Percentiles rank a stretch among this genome's conserved stretches.
Conservation (phyloP, 2,113 vertebrate species). For the Rutilus rutilus region DNA sequence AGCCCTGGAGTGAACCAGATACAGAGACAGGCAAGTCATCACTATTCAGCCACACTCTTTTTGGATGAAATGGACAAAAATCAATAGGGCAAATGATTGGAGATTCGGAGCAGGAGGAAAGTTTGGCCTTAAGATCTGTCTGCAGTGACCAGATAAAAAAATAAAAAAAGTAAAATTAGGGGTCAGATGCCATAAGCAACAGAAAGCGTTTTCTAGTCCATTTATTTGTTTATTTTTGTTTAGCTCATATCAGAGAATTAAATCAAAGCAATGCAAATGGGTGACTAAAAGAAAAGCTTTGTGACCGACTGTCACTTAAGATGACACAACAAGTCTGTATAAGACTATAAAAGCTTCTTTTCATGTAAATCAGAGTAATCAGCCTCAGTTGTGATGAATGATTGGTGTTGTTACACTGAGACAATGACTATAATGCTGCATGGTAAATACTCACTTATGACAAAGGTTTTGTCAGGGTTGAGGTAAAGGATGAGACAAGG, state of each 20-base stretch:
- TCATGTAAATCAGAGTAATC: not conserved
- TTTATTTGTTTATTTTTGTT: not conserved
- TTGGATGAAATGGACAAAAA: not conserved
- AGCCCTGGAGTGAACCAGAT: conserved; percentile 18
- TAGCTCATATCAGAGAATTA: not conserved
- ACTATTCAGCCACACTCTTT: not conserved
- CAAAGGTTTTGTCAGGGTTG: no score
- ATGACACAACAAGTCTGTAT: not conserved
- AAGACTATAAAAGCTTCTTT: no score
- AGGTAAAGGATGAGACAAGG: no score
- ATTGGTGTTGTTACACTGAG: no score
- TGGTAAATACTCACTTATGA: no score
- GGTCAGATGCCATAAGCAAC: not conserved
- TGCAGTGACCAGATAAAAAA: not conserved
- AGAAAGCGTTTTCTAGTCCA: no score
- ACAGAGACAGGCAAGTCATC: not conserved
- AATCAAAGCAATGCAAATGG: not conserved
- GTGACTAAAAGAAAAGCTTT: not conserved
- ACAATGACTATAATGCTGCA: no score
- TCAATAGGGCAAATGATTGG: not conserved
- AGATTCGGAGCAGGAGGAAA: not conserved
- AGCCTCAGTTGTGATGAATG: no score
- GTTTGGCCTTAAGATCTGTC: not conserved
- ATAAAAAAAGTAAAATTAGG: not conserved
- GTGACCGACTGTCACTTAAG: not conserved